Percentiles rank a stretch among this genome's conserved stretches.
These are phyloP conservation scores for Melanchra persicariae DNA, from an alignment of 2,888 invertebrate genomes.

Conservation along the genomic window DNA sequence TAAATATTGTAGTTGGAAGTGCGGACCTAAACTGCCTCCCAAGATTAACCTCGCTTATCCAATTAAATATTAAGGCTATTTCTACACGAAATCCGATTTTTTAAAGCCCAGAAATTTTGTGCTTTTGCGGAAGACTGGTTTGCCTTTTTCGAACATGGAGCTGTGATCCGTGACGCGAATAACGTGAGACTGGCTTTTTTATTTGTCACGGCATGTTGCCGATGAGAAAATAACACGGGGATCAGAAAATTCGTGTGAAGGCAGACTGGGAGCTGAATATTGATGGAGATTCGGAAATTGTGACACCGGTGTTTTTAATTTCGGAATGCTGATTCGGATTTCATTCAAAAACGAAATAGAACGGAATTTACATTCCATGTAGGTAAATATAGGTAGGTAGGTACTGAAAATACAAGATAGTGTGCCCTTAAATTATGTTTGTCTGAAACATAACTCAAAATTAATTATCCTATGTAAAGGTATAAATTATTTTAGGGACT, in stretches of 20 bases:
- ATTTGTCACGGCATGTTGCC: conserved; percentile 41
- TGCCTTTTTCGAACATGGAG: conserved; percentile 41
- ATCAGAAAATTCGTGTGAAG: conserved; percentile 29
- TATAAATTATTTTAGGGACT: conserved; percentile 16
- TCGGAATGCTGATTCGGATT: conserved; percentile 8
- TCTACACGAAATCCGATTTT: conserved; percentile 60
- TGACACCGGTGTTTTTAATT: conserved; percentile 24
- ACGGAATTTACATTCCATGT: conserved; percentile 1
- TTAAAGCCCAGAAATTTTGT: conserved; percentile 43
- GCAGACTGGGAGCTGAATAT: conserved; percentile 32
- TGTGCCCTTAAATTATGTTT: conserved; percentile 6
- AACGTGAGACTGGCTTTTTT: conserved; percentile 51
- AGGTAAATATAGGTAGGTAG: neutral
- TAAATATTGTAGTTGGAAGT: conserved; percentile 75
- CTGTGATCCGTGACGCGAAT: conserved; percentile 38
- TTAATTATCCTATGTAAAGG: conserved; percentile 22
- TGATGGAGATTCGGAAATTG: conserved; percentile 42
- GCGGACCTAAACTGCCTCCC: conserved; percentile 69
- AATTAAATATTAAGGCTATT: conserved; percentile 74
- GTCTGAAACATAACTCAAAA: conserved; percentile 21
- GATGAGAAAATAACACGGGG: conserved; percentile 44
- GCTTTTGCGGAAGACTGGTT: conserved; percentile 41
- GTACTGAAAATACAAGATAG: neutral
- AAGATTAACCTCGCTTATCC: conserved; percentile 74
- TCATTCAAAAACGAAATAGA: conserved; percentile 4